Base-by-base conservation (phyloP, 2,797 vertebrate species). In the Momotus momota region DNA sequence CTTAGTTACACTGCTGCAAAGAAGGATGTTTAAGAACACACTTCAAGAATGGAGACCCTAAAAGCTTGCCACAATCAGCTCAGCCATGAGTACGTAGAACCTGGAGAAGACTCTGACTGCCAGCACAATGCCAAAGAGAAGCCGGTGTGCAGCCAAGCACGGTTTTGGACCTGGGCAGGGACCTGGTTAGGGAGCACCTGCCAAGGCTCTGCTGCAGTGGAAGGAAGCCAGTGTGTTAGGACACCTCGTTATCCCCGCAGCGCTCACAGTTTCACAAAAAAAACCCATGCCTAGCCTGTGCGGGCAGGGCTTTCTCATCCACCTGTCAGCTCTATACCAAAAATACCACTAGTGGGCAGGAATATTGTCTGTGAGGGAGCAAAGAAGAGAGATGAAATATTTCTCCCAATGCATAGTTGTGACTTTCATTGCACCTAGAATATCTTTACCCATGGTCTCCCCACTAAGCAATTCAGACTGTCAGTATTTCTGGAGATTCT, bases 141-240 rank as follows among this genome's bases (percentile, higher is more conserved):
- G 31, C 4, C 4, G 0, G 25, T 1, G 4, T 5, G 12, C 49
- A 64, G 54, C 17, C 58, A 80, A 27, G 23, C 2, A 2, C 0
- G 1, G 29, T 22, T 86, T 48, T 71, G 61, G 79, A 84, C 19
- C n/a, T n/a, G n/a, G n/a, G 40, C 61, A 89, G 43, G n/a, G 52
- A 41, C 38, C 51, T 31, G 17, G 26, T 6, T 9, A 54, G 8
- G 19, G 31, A 52, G 45, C 38, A 46, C 43, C 22, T 54, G 80
- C 70, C 77, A 74, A 78, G 48, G 45, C 40, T 69, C 16, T 74
- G 54, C 62, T 79, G 66, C 71, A 75, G 49, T 27, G 31, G 67
- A 77, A 86, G 57, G 65, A 81, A 66, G 40, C 48, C 86, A 58
- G 20, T 13, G 13, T 26, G 27, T 49, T 35, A 31, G 58, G 46